Evolutionary conservation across 53 echinoderm and acorn worm species (phyloP), one percentile per base, ranked within the genome.

Genomic region (Temnopleurus reevesii): DNA sequence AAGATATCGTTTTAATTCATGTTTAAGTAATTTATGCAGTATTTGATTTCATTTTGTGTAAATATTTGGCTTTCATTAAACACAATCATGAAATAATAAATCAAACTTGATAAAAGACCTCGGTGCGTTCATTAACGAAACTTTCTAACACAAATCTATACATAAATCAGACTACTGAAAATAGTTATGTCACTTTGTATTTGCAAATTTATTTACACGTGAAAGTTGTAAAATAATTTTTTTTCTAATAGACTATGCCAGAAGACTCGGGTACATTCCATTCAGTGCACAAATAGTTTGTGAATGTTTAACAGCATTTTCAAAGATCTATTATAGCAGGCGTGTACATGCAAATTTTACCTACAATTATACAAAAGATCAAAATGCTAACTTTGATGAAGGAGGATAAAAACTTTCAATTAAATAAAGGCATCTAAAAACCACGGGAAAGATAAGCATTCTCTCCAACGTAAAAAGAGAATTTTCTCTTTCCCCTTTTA

Each of bases 191-290:
- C n/a, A 38, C 7, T 71, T 71, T 71, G 19, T 41, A 43, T 71
- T 71, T 71, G 71, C 71, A 71, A 71, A 71, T 41, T n/a, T 71
- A 71, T 71, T 38, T 71, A 71, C 71, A 71, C 19, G 38, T 33
- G 71, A 71, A 71, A 71, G 18, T 41, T 2, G 8, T 38, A 71
- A 41, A 36, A 38, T n/a, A 49, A 49, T 41, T 4, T n/a, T 23
- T 41, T 27, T 71, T 15, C 9, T 15, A 49, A 49, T 1, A 49
- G 15, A 12, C 10, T 49, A 12, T 21, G 23, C 7, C 36, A 35
- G 56, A 35, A 33, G 8, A 34, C 38, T 17, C n/a, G n/a, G 23
- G 23, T 71, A 41, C 71, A 23, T 19, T 21, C 7, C 23, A 2
- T 71, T 27, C 18, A 33, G 12, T 35, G n/a, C 17, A 13, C 4